These are phyloP conservation scores for Steatornis caripensis DNA, from an alignment of 2,113 vertebrate genomes.

Conservation along the genomic window DNA sequence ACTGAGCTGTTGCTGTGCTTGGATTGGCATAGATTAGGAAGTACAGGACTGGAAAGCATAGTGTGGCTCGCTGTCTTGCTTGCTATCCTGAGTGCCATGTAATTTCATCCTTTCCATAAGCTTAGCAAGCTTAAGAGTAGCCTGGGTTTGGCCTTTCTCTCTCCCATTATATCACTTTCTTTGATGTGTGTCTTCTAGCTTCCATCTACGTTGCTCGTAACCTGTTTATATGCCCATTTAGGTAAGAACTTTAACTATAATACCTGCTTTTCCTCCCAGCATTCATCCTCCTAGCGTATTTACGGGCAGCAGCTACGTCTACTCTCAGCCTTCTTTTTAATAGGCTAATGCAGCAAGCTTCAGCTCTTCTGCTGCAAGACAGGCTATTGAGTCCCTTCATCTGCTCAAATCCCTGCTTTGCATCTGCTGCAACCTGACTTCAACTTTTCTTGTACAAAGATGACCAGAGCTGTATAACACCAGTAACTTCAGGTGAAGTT, in stretches of 20 bases:
- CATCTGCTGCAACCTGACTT: background rate
- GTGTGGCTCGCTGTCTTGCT: background rate
- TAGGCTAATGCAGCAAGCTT: background rate
- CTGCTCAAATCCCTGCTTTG: background rate
- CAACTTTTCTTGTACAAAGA: background rate
- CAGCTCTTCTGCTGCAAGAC: background rate
- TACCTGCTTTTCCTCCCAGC: background rate
- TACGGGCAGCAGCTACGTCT: background rate
- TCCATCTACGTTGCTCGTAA: background rate
- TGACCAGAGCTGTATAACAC: background rate
- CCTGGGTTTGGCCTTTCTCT: background rate
- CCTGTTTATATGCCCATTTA: background rate
- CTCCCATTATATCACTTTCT: background rate
- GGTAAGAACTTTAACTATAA: background rate
- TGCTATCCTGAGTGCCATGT: background rate
- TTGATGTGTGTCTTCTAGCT: background rate
- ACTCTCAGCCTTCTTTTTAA: background rate
- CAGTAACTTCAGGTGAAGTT: background rate
- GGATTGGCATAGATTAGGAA: background rate
- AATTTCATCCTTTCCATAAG: background rate
- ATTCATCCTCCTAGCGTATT: background rate
- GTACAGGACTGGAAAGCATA: background rate
- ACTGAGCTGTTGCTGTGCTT: background rate
- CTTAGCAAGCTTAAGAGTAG: background rate
- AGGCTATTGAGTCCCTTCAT: background rate